These are phyloP conservation scores for Pollenia griseotomentosa DNA, from an alignment of 2,888 invertebrate genomes.

Conservation along the genomic window DNA sequence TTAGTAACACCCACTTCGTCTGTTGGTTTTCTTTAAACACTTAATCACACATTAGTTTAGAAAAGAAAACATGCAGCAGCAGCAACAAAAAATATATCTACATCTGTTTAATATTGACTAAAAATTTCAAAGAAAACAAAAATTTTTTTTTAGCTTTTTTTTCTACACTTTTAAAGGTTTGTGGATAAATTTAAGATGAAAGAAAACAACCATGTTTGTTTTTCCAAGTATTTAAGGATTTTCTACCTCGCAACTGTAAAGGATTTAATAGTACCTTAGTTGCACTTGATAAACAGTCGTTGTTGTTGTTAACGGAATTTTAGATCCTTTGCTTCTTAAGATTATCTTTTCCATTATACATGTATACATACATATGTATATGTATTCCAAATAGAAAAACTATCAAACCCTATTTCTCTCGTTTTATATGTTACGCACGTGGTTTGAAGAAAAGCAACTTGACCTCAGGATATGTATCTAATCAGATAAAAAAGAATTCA, in stretches of 20 bases:
- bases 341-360: not conserved
- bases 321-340: not conserved
- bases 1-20: conserved; percentile 12
- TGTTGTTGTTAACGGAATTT: not conserved
- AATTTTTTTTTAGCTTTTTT: not conserved
- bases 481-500: conserved; percentile 59
- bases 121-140: conserved; percentile 22
- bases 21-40: conserved; percentile 30
- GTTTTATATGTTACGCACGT: conserved; percentile 14
- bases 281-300: conserved; percentile 54
- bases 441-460: conserved; percentile 13
- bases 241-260: conserved; percentile 32
- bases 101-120: conserved; percentile 29
- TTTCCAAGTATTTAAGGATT: conserved; percentile 29
- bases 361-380: not conserved
- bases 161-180: conserved; percentile 5
- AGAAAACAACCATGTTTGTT: conserved; percentile 36
- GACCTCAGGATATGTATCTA: conserved; percentile 65
- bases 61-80: conserved; percentile 21
- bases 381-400: not conserved
- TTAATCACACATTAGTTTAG: conserved; percentile 49
- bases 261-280: conserved; percentile 60
- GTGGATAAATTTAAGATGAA: conserved; percentile 1
- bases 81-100: conserved; percentile 29
- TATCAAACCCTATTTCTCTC: not conserved